phyloP scores from a whole-genome alignment of 2,888 invertebrate species.

The Pachydiplax longipennis region DNA sequence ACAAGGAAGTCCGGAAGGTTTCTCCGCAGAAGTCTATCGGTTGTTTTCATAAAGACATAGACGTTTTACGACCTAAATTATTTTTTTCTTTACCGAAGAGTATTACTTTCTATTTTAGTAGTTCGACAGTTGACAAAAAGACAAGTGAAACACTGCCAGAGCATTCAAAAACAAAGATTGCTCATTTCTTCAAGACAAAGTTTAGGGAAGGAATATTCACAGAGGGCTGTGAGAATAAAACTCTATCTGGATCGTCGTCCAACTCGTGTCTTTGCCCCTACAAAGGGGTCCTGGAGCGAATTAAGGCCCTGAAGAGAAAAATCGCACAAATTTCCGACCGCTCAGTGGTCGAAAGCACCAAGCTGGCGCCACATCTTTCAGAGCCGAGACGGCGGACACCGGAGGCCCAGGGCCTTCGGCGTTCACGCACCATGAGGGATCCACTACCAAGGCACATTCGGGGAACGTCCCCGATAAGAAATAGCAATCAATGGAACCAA shows the following conservation, averaged over 20 bases:
- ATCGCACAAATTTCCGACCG: neutral
- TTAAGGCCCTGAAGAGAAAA: neutral
- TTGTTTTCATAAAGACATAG: too few species aligned
- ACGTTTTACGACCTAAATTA: neutral
- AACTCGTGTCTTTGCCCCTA: neutral
- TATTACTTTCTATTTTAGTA: neutral
- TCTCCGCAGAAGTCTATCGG: neutral
- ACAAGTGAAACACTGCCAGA: neutral
- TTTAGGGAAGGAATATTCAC: neutral
- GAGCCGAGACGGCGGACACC: neutral
- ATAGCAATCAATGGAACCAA: neutral
- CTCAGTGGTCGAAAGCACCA: neutral
- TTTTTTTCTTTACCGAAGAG: neutral
- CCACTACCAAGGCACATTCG: neutral
- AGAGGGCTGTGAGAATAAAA: neutral
- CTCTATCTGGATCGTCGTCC: neutral
- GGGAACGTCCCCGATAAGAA: neutral
- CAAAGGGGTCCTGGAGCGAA: neutral
- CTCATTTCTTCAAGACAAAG: neutral
- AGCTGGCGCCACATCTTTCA: constrained; percentile 13
- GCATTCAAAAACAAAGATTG: neutral
- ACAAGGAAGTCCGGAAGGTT: neutral
- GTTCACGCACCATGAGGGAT: neutral
- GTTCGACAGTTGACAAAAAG: neutral
- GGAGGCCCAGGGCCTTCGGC: neutral